Conservation (phyloP, 2,797 vertebrate genomes). For the Takifugu rubripes region DNA sequence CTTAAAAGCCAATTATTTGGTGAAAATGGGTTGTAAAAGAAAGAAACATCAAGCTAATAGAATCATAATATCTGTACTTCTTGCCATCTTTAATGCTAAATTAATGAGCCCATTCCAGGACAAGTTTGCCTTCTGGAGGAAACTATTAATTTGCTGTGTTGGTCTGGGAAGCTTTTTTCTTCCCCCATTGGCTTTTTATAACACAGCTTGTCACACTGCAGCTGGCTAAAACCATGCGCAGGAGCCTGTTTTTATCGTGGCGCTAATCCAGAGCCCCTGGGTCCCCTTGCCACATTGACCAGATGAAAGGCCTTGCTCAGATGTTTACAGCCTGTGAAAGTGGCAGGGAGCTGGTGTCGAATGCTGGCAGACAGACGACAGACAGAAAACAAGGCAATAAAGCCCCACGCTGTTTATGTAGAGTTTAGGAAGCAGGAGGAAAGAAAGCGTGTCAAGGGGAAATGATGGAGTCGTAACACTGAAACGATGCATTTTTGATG, state of each 20-base stretch:
- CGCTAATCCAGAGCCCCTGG: conserved; percentile 76
- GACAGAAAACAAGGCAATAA: conserved; percentile 79
- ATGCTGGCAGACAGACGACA: conserved; percentile 70
- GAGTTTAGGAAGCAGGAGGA: conserved; percentile 48
- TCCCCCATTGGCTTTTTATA: conserved; percentile 32
- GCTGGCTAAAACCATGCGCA: conserved; percentile 62
- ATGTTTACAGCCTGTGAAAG: conserved; percentile 81
- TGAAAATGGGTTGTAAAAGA: background rate
- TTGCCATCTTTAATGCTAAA: conserved; percentile 59
- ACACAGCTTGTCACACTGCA: conserved; percentile 64
- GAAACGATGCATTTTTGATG: conserved; percentile 29
- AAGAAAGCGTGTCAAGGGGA: conserved; percentile 51
- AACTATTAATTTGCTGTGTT: conserved; percentile 76
- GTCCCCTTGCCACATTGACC: conserved; percentile 73
- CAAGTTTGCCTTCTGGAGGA: conserved; percentile 70
- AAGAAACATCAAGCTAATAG: conserved; percentile 16
- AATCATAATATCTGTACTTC: conserved; percentile 37
- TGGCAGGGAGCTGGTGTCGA: conserved; percentile 72
- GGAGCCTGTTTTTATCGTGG: conserved; percentile 71
- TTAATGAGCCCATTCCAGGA: conserved; percentile 70
- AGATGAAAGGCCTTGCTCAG: conserved; percentile 80
- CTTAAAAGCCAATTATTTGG: background rate
- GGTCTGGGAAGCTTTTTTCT: conserved; percentile 61
- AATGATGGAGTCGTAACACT: conserved; percentile 47
- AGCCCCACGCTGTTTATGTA: conserved; percentile 70